These are phyloP conservation scores for Pterostichus niger DNA, from an alignment of 2,888 invertebrate genomes.

Conservation along the genomic window DNA sequence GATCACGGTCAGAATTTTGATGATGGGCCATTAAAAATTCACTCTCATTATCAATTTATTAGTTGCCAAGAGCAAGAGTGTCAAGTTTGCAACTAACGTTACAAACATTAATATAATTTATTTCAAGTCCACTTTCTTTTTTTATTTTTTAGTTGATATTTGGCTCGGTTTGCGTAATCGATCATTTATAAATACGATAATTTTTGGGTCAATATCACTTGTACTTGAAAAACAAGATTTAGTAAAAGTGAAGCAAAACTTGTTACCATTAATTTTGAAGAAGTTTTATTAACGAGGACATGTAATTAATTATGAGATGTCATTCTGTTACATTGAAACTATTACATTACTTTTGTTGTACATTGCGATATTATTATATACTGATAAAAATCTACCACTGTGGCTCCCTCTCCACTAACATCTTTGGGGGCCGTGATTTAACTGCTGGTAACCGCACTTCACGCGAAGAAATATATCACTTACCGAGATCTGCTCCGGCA, in stretches of 20 bases:
- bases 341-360: too few relatives aligned
- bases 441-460: too few relatives aligned
- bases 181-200: constrained; percentile 1
- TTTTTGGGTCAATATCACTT: constrained; percentile 23
- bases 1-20: background rate
- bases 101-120: constrained; percentile 32
- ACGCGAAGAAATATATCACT: too few relatives aligned
- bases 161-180: constrained; percentile 27
- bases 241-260: constrained; percentile 37
- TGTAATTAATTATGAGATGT: too few relatives aligned
- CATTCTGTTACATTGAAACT: too few relatives aligned
- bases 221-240: constrained; percentile 25
- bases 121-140: constrained; percentile 35
- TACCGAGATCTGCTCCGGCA: too few relatives aligned
- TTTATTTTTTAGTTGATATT: constrained; percentile 25
- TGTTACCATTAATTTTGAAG: background rate
- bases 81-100: background rate
- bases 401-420: too few relatives aligned
- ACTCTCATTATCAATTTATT: constrained; percentile 20
- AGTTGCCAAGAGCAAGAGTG: constrained; percentile 22
- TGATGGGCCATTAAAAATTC: constrained; percentile 23
- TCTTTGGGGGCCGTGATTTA: too few relatives aligned
- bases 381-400: too few relatives aligned
- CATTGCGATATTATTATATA: too few relatives aligned
- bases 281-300: too few relatives aligned